Base-by-base conservation (phyloP, 53 echinoderm and acorn worm species). In the Apostichopus leukothele region DNA sequence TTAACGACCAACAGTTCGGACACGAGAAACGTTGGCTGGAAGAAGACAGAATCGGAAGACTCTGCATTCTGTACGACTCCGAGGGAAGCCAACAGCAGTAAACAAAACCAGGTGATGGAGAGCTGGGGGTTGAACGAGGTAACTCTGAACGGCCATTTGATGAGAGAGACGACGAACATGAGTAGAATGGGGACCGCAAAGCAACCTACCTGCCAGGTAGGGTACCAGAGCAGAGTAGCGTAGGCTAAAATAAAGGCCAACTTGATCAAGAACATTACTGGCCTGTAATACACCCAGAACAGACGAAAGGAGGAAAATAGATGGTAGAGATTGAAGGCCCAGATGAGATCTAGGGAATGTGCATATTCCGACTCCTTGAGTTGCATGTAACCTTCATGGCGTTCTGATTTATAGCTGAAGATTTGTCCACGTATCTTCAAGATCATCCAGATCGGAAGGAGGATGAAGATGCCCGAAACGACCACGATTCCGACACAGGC, bases 351-450 rank as follows among this genome's bases (percentile, higher is more conserved):
- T 75, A 98, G 79, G 16, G 93, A 93, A 73, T 98, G 99, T 50
- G 92, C 91, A 21, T 90, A 98, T 86, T 98, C 99, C 1, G 94
- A 89, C 81, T 98, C 99, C 85, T 98, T 98, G 76, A 98, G 94
- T 84, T 96, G 99, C 10, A 98, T 89, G 75, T 94, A 94, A n/a
- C 95, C 95, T 84, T 98, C 99, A 73, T 98, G 99, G 53, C 99
- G 91, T 74, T 98, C 90, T 21, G 93, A 87, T 76, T 92, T 93
- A 55, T 90, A 86, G 86, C 91, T 95, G 78, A 98, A 94, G 83
- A 98, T 89, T 92, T 98, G 99, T 6, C 88, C 84, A 18, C 91
- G 87, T 50, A 92, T 93, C 94, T 98, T 98, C 84, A 90, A 88
- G 53, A 98, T 92, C 94, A 98, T 92, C 99, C 99, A 98, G 20